These are phyloP conservation scores for Falco novaeseelandiae DNA, from an alignment of 2,797 vertebrate genomes.

Conservation along the genomic window DNA sequence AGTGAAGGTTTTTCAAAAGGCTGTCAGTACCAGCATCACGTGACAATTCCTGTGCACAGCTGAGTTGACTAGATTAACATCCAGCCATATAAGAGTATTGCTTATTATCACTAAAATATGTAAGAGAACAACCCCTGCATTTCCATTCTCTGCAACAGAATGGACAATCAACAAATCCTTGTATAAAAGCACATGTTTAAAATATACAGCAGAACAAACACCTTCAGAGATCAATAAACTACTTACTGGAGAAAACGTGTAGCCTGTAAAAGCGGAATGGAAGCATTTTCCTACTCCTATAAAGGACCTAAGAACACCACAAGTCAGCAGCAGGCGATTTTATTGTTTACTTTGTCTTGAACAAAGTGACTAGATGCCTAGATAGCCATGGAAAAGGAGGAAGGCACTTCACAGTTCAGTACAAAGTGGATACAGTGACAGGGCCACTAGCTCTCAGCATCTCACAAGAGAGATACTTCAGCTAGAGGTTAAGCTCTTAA, in stretches of 20 bases:
- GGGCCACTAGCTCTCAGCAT: neutral
- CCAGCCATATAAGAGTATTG: neutral
- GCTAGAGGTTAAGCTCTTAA: neutral
- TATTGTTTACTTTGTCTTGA: neutral
- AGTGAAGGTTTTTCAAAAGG: neutral
- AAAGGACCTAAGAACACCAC: neutral
- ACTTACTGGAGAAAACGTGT: neutral
- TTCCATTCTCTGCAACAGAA: neutral
- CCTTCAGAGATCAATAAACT: neutral
- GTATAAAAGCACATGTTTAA: neutral
- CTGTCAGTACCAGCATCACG: neutral
- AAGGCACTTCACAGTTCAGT: neutral
- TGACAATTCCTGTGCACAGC: neutral
- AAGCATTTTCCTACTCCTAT: neutral
- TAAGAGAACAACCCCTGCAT: neutral
- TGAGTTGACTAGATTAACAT: neutral
- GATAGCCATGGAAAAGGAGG: neutral
- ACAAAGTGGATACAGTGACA: neutral
- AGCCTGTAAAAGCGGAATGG: neutral
- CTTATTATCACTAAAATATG: neutral
- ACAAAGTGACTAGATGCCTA: neutral
- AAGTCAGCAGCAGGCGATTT: neutral
- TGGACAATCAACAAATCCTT: neutral
- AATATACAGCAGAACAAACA: neutral
- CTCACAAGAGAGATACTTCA: neutral